Evolutionary conservation across 2,888 invertebrate species (phyloP).

Genomic region (Drosophila falleni): DNA sequence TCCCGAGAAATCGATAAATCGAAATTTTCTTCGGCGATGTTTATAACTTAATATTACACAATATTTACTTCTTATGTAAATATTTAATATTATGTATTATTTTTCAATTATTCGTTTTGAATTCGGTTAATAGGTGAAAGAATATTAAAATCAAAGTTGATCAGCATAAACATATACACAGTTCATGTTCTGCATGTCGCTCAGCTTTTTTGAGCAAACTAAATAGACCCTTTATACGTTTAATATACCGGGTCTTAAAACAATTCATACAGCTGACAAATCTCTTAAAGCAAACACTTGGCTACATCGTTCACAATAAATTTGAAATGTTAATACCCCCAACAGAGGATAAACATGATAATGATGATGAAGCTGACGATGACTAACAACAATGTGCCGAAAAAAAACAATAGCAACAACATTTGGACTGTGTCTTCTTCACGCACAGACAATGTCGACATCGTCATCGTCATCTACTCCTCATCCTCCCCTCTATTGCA

Average conservation of each 20-base stretch:
- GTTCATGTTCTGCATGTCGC: too few species aligned
- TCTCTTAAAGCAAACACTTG: slow-evolving; percentile 49
- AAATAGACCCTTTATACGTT: not conserved
- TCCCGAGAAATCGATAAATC: too few species aligned
- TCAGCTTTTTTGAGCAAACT: too few species aligned
- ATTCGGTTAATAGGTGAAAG: too few species aligned
- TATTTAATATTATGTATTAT: too few species aligned
- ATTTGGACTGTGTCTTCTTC: slow-evolving; percentile 50
- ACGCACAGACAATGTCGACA: slow-evolving; percentile 62
- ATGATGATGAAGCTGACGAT: slow-evolving; percentile 31
- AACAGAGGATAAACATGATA: slow-evolving; percentile 27
- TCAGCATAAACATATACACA: too few species aligned
- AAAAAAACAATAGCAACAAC: slow-evolving; percentile 40
- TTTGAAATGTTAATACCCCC: slow-evolving; percentile 60
- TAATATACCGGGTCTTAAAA: not conserved
- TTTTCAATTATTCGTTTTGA: too few species aligned
- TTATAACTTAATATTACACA: too few species aligned
- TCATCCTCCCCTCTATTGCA: not conserved
- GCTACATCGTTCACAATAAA: slow-evolving; percentile 45
- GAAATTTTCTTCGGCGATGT: too few species aligned
- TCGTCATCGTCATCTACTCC: slow-evolving; percentile 33
- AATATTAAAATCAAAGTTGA: too few species aligned
- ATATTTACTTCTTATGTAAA: too few species aligned
- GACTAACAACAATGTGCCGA: slow-evolving; percentile 67
- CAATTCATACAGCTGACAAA: slow-evolving; percentile 35